phyloP scores from a whole-genome alignment of 2,797 vertebrate genomes.

The Cottoperca gobio region DNA sequence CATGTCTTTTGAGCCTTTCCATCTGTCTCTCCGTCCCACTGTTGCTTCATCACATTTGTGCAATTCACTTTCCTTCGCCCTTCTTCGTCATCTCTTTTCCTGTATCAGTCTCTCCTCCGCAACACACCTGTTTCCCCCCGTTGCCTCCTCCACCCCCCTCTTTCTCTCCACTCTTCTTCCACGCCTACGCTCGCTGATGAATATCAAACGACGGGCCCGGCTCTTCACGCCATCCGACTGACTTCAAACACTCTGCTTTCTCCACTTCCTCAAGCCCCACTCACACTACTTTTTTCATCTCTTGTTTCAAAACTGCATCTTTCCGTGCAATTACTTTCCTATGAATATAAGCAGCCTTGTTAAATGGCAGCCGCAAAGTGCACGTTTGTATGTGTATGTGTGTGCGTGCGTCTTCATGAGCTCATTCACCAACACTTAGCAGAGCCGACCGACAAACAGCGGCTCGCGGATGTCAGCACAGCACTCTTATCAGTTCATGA shows the following conservation, averaged over 20 bases:
- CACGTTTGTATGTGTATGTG: constrained; percentile 15
- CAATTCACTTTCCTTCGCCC: constrained; percentile 9
- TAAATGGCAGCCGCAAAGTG: constrained; percentile 50
- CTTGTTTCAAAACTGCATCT: constrained; percentile 68
- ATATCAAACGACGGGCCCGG: constrained; percentile 90
- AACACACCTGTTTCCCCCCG: constrained; percentile 64
- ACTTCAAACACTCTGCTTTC: constrained; percentile 74
- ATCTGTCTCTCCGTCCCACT: constrained; percentile 13
- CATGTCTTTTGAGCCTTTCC: not conserved
- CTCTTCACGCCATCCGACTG: constrained; percentile 61
- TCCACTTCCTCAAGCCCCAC: constrained; percentile 71
- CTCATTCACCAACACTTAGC: constrained; percentile 73
- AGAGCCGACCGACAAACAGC: constrained; percentile 66
- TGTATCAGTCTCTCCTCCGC: constrained; percentile 37
- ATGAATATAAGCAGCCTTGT: constrained; percentile 74
- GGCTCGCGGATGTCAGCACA: constrained; percentile 75
- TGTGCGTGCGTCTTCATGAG: constrained; percentile 50
- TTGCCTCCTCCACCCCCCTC: constrained; percentile 19
- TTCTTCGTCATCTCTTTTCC: constrained; percentile 18
- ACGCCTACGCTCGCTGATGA: constrained; percentile 79
- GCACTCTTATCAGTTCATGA: constrained; percentile 76
- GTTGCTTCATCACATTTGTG: constrained; percentile 49
- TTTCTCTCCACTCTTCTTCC: constrained; percentile 54
- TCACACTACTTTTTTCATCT: constrained; percentile 77
- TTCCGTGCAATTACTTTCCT: constrained; percentile 65